phyloP scores from a whole-genome alignment of 2,113 vertebrate species.

The Heloderma charlesbogerti region DNA sequence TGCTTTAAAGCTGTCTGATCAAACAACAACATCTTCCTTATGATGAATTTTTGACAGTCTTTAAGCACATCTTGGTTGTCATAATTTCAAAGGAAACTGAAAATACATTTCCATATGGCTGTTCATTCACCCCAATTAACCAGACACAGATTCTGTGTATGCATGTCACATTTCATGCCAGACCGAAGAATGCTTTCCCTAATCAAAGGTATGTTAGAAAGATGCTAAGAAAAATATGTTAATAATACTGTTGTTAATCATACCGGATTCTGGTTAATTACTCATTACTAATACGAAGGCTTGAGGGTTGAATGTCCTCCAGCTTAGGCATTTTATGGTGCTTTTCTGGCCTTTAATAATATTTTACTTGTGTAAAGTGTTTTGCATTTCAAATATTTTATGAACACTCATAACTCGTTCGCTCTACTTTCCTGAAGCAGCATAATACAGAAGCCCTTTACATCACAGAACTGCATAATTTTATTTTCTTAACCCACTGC shows the following conservation, averaged over 20 bases:
- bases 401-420: slow-evolving; percentile 2
- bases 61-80: slow-evolving; percentile 1
- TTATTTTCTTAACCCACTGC: neutral
- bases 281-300: slow-evolving; percentile 1
- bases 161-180: no score
- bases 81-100: slow-evolving; percentile 16
- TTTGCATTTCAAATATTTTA: slow-evolving; percentile 6
- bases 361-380: neutral
- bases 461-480: neutral
- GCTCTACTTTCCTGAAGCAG: neutral
- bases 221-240: no score
- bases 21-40: neutral
- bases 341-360: neutral
- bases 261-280: slow-evolving; percentile 6
- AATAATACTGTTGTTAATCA: neutral
- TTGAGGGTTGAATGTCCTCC: slow-evolving; percentile 25
- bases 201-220: no score
- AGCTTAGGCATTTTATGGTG: slow-evolving; percentile 1
- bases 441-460: neutral
- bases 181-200: no score
- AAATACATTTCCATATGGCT: slow-evolving; percentile 9
- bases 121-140: neutral
- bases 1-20: neutral
- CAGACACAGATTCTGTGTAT: no score
- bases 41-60: neutral